Base-by-base conservation (phyloP, 2,888 invertebrate genomes). In the Schizaphis graminum region DNA sequence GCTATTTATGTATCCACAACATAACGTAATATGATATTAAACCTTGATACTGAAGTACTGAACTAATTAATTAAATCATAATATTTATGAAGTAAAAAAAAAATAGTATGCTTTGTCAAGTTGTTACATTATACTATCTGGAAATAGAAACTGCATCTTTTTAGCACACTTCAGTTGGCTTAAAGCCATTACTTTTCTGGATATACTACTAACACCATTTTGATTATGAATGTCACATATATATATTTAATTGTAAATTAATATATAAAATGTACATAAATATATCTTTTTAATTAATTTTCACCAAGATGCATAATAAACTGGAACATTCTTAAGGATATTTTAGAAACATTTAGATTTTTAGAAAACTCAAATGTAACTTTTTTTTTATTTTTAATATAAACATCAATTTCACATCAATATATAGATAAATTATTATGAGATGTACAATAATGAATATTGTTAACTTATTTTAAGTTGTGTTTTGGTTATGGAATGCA, bases 111-210 rank as follows among this genome's bases (percentile, higher is more conserved):
- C 90, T 89, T 89, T 90, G 84, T 93, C 93, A 93, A 57, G 85
- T 85, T 93, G 93, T 85, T 93, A 93, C 35, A 93, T 93, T 57
- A 93, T 90, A 93, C 93, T 57, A 90, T 93, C 93, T 93, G 93
- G 93, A 93, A 93, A 93, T 93, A 93, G 93, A 93, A 93, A 89
- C 90, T 86, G 84, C 89, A 90, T 94, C 90, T 94, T 94, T 94
- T 94, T 94, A 91, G 94, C 90, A 94, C 93, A 91, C 49, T 86
- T 85, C 5, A 91, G 13, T 94, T 94, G 94, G 91, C 85, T 24
- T n/a, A 86, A 49, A 61, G 94, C 94, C 94, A 90, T 61, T 49
- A 86, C 28, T 49, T 86, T 94, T 94, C 85, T 91, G 94, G 85
- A 86, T 86, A 87, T 86, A 89, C 53, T 56, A 49, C 53, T 41